Base-by-base conservation (phyloP, 1,140 invertebrate species). In the Hypsibius dujardini region DNA sequence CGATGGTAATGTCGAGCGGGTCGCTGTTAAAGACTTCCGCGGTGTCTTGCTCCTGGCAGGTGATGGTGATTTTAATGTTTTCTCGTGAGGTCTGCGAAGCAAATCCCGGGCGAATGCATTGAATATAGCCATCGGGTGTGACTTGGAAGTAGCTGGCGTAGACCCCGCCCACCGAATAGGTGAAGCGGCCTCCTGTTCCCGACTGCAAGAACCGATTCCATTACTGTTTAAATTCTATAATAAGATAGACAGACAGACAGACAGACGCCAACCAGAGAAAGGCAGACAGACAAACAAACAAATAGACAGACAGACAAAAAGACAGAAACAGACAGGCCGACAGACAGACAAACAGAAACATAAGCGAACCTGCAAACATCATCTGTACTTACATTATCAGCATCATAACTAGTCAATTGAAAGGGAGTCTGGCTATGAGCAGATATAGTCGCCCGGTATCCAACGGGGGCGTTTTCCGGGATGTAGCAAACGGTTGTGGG, bases 391-490 rank as follows among this genome's bases (percentile, higher is more conserved):
- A 56, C 7, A 67, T 42, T 67, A 67, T 67, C 62, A 7, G 62
- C 62, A 42, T 67, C 62, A 42, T 67, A 67, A 45, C 12, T 42
- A 42, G 12, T 67, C 12, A 67, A 42, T 45, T 67, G 62, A 42
- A 15, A 67, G 12, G 62, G 62, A 15, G 62, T 15, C 45, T 67
- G 62, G 45, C 62, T 67, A 42, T 45, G 3, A 42, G 62, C 12
- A 3, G 62, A 67, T 12, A 67, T 67, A 42, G 62, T 67, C 12
- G 62, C 62, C 45, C 62, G 62, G 62, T 15, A 67, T 42, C 62
- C 62, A 60, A 89, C 83, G 0, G 89, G 85, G 0, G 89, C 87
- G 76, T 91, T 92, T 78, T 93, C 90, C 75, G 89, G 84, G 0
- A 91, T 89, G 75, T 84, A 87, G 1, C 90, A 90, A 75, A 89